Conservation (phyloP, 2,113 vertebrate genomes). For the Lepus europaeus region DNA sequence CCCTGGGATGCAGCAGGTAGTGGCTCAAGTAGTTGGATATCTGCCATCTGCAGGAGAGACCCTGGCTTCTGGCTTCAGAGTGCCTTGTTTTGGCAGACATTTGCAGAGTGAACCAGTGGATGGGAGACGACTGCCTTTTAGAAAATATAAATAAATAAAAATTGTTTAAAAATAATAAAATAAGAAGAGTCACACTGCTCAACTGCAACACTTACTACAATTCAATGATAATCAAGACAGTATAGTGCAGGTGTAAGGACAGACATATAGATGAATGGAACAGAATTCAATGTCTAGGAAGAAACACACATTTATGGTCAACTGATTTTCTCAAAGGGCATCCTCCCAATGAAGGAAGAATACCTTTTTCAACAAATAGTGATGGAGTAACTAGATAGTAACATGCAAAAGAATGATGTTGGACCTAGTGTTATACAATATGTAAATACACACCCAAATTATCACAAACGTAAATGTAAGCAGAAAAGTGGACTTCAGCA, state of each 20-base stretch:
- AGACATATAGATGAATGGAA: background rate
- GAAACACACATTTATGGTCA: background rate
- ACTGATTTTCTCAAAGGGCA: slow-evolving; percentile 1
- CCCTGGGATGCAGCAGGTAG: no score
- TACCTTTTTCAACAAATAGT: background rate
- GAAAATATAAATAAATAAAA: no score
- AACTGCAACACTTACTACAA: background rate
- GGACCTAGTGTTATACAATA: background rate
- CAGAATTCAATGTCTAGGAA: background rate
- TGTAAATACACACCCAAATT: background rate
- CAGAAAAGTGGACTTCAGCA: background rate
- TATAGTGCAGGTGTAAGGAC: background rate
- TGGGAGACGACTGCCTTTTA: no score
- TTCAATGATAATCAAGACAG: background rate
- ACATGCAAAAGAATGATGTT: background rate
- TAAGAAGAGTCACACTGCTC: background rate
- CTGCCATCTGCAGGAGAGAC: no score
- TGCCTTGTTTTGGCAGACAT: no score
- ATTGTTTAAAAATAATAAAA: no score
- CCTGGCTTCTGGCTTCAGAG: no score
- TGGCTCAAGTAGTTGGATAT: no score
- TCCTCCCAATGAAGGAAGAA: background rate
- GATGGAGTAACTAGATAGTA: background rate
- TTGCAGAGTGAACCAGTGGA: no score
- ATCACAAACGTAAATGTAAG: background rate